These are phyloP conservation scores for Oryzias sinensis DNA, from an alignment of 2,797 vertebrate genomes.

Conservation along the genomic window DNA sequence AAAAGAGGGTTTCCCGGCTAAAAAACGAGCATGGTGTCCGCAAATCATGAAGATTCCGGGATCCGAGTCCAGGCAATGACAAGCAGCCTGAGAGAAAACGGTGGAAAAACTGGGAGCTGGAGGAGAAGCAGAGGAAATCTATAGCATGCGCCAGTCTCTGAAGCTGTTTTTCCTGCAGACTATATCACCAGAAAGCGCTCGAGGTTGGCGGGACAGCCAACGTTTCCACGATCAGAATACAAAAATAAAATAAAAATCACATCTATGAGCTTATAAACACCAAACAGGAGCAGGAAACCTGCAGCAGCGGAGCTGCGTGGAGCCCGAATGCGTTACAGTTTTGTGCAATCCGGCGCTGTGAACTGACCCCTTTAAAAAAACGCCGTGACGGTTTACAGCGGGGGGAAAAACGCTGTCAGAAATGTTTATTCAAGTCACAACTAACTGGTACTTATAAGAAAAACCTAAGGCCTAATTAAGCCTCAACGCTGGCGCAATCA, in stretches of 20 bases:
- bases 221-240: conserved; percentile 18
- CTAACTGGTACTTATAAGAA: neutral
- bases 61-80: conserved; percentile 87
- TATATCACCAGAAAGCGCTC: conserved; percentile 39
- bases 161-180: conserved; percentile 47
- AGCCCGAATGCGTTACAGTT: conserved; percentile 16
- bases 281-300: conserved; percentile 11
- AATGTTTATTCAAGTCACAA: conserved; percentile 7
- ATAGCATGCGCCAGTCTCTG: conserved; percentile 91
- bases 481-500: conserved; percentile 42
- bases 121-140: conserved; percentile 80
- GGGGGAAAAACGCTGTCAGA: conserved; percentile 28
- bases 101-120: conserved; percentile 73
- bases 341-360: conserved; percentile 36
- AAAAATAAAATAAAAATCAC: conserved; percentile 7
- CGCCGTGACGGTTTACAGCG: conserved; percentile 23
- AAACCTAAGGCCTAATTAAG: conserved; percentile 40
- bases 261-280: conserved; percentile 17
- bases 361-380: conserved; percentile 28
- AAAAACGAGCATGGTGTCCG: conserved; percentile 96
- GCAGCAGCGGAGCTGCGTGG: conserved; percentile 29
- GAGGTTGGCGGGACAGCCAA: conserved; percentile 56
- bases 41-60: conserved; percentile 97
- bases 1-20: conserved; percentile 92
- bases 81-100: conserved; percentile 81